phyloP scores from a whole-genome alignment of 2,888 invertebrate genomes.

The Polyploca ridens region DNA sequence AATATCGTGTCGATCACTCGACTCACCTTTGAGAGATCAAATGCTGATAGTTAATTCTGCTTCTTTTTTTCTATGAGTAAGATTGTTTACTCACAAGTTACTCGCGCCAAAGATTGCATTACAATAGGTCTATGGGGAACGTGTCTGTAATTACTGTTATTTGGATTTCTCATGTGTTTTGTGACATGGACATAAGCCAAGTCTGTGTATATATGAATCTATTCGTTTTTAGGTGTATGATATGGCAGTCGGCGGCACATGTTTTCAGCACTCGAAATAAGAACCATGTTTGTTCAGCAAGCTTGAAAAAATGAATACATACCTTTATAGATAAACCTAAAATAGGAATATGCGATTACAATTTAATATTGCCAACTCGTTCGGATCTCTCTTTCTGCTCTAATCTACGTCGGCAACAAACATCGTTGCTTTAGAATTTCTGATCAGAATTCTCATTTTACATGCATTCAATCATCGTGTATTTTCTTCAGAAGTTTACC shows the following conservation, averaged over 20 bases:
- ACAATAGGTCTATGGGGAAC: not conserved
- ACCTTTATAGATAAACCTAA: too few species aligned
- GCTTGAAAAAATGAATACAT: too few species aligned
- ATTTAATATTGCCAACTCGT: too few species aligned
- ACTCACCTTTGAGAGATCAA: not conserved
- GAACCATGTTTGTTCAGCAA: not conserved
- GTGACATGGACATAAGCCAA: not conserved
- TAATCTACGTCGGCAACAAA: too few species aligned
- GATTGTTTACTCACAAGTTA: not conserved
- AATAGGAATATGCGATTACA: not conserved
- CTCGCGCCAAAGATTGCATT: not conserved
- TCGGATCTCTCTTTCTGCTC: too few species aligned
- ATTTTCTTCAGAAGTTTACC: not conserved
- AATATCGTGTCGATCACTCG: conserved; percentile 1
- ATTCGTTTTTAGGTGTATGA: not conserved
- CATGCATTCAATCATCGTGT: not conserved
- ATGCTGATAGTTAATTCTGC: not conserved
- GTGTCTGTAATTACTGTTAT: not conserved
- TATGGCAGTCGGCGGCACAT: not conserved
- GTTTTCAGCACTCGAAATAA: not conserved
- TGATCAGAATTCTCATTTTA: not conserved
- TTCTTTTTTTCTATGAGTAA: not conserved
- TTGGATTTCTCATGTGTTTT: not conserved
- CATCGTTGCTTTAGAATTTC: not conserved
- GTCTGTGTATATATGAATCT: not conserved